These are phyloP conservation scores for Crotalus viridis DNA, from an alignment of 2,113 vertebrate species.

Conservation along the genomic window DNA sequence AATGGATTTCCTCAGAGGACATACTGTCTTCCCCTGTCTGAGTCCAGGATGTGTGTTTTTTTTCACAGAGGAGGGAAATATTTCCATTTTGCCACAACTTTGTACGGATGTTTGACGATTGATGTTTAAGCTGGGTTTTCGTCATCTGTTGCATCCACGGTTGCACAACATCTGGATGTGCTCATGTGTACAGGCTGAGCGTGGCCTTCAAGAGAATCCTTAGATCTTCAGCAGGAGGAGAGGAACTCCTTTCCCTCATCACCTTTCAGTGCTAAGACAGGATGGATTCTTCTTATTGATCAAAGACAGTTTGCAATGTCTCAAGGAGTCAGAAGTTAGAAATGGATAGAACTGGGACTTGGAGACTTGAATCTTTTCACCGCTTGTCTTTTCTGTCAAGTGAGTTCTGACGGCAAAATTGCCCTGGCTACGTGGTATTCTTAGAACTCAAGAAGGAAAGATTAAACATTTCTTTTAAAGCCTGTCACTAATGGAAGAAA, in stretches of 20 bases:
- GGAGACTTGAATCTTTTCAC: background rate
- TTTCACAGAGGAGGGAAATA: background rate
- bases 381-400: slow-evolving; percentile 9
- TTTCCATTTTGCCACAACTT: slow-evolving; percentile 34
- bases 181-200: background rate
- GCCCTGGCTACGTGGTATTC: slow-evolving; percentile 14
- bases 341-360: slow-evolving; percentile 9
- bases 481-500: background rate
- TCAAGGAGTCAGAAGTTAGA: background rate
- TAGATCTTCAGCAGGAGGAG: background rate
- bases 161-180: background rate
- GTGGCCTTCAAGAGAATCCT: slow-evolving; percentile 1
- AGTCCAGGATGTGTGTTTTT: background rate
- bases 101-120: background rate
- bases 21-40: background rate
- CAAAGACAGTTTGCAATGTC: slow-evolving; percentile 15
- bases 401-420: background rate
- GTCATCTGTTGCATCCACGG: slow-evolving; percentile 7
- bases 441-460: slow-evolving; percentile 4
- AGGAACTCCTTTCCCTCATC: background rate
- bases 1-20: background rate
- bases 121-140: slow-evolving; percentile 30
- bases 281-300: slow-evolving; percentile 11
- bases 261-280: background rate
- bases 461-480: background rate